These are phyloP conservation scores for Tiliacea citrago DNA, from an alignment of 2,888 invertebrate genomes.

Conservation along the genomic window DNA sequence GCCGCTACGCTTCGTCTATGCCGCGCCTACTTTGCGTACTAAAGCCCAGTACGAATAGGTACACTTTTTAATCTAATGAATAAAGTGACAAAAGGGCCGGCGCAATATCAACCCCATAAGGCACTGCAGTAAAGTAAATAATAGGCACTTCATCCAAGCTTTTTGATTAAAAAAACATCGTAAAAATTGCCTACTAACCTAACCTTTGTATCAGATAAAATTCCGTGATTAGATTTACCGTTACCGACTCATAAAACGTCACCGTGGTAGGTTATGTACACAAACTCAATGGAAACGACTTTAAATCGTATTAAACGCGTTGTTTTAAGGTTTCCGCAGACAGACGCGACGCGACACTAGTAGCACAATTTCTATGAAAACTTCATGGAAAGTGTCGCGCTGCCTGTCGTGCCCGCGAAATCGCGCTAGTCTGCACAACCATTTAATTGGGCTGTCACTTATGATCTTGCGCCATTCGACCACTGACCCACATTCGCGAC, in stretches of 20 bases:
- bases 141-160: neutral
- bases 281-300: conserved; percentile 27
- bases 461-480: conserved; percentile 64
- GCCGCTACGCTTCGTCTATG: neutral
- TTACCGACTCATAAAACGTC: conserved; percentile 26
- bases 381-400: too few species aligned
- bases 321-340: conserved; percentile 56
- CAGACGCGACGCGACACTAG: too few species aligned
- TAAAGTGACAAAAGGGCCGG: neutral
- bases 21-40: neutral
- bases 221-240: conserved; percentile 40
- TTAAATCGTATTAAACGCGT: conserved; percentile 31
- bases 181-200: neutral
- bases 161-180: neutral
- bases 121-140: neutral
- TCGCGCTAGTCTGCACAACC: too few species aligned
- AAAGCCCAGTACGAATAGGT: neutral
- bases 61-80: neutral
- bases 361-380: too few species aligned
- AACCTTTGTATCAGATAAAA: conserved; percentile 23
- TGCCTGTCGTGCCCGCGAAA: too few species aligned
- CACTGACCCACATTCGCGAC: conserved; percentile 77
- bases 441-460: conserved; percentile 74
- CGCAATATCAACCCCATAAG: neutral
- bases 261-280: conserved; percentile 22